Conservation (phyloP, 2,888 invertebrate species). For the Hirudinaria manillensis region DNA sequence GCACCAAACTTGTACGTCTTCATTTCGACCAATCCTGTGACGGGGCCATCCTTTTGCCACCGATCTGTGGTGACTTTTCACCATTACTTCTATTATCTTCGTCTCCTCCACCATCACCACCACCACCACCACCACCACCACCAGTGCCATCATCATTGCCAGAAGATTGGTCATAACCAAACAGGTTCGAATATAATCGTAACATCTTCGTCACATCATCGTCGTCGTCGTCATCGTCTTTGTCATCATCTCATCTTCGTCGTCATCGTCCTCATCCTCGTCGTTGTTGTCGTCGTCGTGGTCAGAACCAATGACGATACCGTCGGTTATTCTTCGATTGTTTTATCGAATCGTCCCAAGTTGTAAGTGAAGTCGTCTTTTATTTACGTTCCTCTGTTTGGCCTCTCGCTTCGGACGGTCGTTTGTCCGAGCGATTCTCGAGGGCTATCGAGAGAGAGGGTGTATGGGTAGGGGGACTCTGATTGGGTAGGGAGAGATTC, state of each 20-base stretch:
- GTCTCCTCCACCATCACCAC: background rate
- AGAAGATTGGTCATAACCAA: background rate
- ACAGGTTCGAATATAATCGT: background rate
- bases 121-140: constrained; percentile 3
- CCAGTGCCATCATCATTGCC: background rate
- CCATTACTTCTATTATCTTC: background rate
- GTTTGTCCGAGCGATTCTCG: too few relatives aligned
- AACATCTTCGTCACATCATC: constrained; percentile 18
- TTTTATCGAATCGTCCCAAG: background rate
- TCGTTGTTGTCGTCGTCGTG: constrained; percentile 6
- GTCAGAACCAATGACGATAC: background rate
- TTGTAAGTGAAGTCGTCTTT: background rate
- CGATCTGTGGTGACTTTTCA: background rate
- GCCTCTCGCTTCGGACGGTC: too few relatives aligned
- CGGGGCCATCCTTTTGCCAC: too few relatives aligned
- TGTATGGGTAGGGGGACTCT: too few relatives aligned
- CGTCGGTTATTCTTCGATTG: too few relatives aligned
- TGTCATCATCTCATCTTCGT: constrained; percentile 12
- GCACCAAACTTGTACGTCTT: too few relatives aligned
- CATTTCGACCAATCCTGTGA: too few relatives aligned
- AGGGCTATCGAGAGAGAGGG: too few relatives aligned
- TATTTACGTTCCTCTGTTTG: too few relatives aligned
- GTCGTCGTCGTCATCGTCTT: constrained; percentile 21
- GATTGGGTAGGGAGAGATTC: too few relatives aligned
- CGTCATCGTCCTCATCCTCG: background rate